Conservation (phyloP, 1,140 invertebrate species). For the Microplitis mediator region DNA sequence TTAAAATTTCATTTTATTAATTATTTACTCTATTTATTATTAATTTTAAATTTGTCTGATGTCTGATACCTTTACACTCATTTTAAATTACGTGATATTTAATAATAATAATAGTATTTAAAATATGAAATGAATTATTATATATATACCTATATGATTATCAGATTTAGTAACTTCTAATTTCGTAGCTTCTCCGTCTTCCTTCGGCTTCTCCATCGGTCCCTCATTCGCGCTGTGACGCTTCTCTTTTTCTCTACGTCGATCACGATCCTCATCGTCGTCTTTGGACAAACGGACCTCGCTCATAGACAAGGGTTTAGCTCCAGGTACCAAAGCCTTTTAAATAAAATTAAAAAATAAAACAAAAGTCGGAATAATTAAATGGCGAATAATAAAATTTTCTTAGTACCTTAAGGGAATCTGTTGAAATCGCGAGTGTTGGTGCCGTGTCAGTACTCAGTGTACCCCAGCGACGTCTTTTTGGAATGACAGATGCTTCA, state of each 20-base stretch:
- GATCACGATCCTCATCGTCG: slow-evolving; percentile 55
- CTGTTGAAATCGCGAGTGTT: slow-evolving; percentile 60
- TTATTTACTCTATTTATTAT: too few species aligned
- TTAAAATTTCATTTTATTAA: too few species aligned
- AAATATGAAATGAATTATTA: too few species aligned
- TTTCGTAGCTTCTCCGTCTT: slow-evolving; percentile 41
- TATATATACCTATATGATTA: slow-evolving; percentile 61
- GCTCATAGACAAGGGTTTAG: slow-evolving; percentile 62
- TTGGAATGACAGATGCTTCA: slow-evolving; percentile 50
- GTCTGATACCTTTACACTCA: too few species aligned
- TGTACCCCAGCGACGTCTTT: slow-evolving; percentile 60
- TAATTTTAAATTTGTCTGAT: too few species aligned
- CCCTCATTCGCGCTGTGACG: slow-evolving; percentile 44
- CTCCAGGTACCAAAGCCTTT: slow-evolving; percentile 65
- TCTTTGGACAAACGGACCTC: slow-evolving; percentile 60
- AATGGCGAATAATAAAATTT: background rate
- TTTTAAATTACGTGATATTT: too few species aligned
- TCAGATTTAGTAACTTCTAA: slow-evolving; percentile 49
- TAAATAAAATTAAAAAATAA: slow-evolving; percentile 11
- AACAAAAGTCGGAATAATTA: slow-evolving; percentile 1
- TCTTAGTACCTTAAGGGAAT: slow-evolving; percentile 59
- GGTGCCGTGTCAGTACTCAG: slow-evolving; percentile 49
- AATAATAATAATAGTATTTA: too few species aligned
- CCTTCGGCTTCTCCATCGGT: slow-evolving; percentile 39
- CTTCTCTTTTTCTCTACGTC: slow-evolving; percentile 46